A percentile compares a stretch with the other conserved stretches of the same genome.
Conservation (phyloP, 2,888 invertebrate species). For the Thysanoteuthis rhombus region DNA sequence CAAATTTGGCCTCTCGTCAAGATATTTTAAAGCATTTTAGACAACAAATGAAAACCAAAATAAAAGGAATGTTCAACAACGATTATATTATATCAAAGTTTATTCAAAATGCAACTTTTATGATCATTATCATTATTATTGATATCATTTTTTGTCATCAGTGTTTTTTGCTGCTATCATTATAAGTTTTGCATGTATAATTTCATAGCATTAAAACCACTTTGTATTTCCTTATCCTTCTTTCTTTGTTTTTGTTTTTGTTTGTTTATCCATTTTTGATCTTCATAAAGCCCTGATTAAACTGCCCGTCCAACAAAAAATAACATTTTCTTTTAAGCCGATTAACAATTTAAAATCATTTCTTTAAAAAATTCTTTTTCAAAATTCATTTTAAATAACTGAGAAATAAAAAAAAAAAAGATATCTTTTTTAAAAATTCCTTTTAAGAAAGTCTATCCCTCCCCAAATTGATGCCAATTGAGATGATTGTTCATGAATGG, state of each 20-base stretch:
- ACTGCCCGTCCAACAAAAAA: not conserved
- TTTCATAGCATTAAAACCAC: not conserved
- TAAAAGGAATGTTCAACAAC: not conserved
- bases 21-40: not conserved
- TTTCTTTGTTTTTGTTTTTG: not conserved
- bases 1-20: not conserved
- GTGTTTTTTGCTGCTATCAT: not conserved
- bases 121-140: not conserved
- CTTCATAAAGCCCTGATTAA: not conserved
- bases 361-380: not conserved
- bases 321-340: not conserved
- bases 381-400: not conserved
- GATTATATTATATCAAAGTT: not conserved
- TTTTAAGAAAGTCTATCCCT: not conserved
- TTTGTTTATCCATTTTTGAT: not conserved
- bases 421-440: too few species aligned
- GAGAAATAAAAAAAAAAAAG: not conserved
- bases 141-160: not conserved
- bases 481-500: not conserved
- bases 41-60: slow-evolving; percentile 12
- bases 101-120: not conserved
- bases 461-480: slow-evolving; percentile 12
- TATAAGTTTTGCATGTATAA: slow-evolving; percentile 12
- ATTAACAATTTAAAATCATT: not conserved
- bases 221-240: not conserved